A percentile compares a stretch with the other conserved stretches of the same genome.
Conservation (phyloP, 2,113 vertebrate species). For the Cavia porcellus region DNA sequence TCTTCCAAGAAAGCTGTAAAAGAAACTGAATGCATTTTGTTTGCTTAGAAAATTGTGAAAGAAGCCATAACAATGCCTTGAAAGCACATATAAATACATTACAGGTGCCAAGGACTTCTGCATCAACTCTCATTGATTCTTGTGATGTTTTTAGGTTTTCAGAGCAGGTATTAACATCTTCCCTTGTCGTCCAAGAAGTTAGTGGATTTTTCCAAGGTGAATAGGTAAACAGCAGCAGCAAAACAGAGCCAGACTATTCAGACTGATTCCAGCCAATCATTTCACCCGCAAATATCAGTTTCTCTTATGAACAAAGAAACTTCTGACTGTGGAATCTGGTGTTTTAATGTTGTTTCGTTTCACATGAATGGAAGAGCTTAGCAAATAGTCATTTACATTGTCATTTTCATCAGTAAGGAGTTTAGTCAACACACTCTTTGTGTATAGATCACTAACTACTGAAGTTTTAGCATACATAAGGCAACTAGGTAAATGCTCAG, state of each 20-base stretch:
- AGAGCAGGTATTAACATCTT: background rate
- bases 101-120: conserved; percentile 29
- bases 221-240: background rate
- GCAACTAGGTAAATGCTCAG: conserved; percentile 54
- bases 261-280: background rate
- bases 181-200: background rate
- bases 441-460: background rate
- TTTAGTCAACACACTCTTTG: background rate
- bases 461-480: conserved; percentile 46
- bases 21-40: conserved; percentile 69
- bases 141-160: background rate
- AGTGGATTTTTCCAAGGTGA: background rate
- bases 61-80: conserved; percentile 70
- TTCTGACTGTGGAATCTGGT: background rate
- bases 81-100: conserved; percentile 14
- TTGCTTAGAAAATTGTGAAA: conserved; percentile 76
- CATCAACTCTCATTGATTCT: background rate
- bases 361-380: background rate
- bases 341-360: background rate
- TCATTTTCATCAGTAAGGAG: conserved; percentile 19
- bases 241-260: background rate
- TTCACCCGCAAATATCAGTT: background rate
- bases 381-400: background rate
- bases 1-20: conserved; percentile 77
- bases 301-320: background rate